Evolutionary conservation across 2,888 invertebrate species (phyloP).

Genomic region (Xanthorhoe designata): DNA sequence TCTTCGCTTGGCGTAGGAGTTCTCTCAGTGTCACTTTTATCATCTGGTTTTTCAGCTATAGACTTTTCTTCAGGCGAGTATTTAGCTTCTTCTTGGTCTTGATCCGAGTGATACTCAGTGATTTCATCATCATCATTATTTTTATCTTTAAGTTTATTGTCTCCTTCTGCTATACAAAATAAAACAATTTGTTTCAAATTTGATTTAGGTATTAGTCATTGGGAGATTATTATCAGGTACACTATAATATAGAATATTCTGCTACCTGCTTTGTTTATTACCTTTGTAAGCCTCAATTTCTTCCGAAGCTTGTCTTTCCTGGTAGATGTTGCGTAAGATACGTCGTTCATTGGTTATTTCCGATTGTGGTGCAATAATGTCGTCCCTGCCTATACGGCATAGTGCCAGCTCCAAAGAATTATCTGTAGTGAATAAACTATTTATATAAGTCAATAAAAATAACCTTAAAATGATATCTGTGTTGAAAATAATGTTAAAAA

Average conservation of each 20-base stretch:
- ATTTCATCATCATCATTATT: slow-evolving; percentile 71
- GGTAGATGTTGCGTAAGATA: slow-evolving; percentile 82
- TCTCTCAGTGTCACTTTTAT: slow-evolving; percentile 87
- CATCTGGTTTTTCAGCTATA: slow-evolving; percentile 72
- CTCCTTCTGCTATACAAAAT: slow-evolving; percentile 72
- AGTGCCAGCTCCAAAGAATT: slow-evolving; percentile 93
- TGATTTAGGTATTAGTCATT: neutral
- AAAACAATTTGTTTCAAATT: neutral
- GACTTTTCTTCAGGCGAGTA: slow-evolving; percentile 93
- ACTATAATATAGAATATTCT: neutral
- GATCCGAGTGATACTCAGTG: slow-evolving; percentile 71
- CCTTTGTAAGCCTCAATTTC: slow-evolving; percentile 84
- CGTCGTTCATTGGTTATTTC: slow-evolving; percentile 84
- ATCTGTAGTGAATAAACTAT: slow-evolving; percentile 47
- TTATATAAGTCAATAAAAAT: neutral
- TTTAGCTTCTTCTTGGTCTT: slow-evolving; percentile 88
- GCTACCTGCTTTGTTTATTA: slow-evolving; percentile 34
- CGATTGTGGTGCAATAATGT: slow-evolving; percentile 95
- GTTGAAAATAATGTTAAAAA: too few relatives aligned
- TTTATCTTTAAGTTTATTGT: slow-evolving; percentile 80
- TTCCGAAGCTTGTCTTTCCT: slow-evolving; percentile 82
- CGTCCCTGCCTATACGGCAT: slow-evolving; percentile 94
- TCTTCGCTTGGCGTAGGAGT: slow-evolving; percentile 82
- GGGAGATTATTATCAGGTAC: neutral
- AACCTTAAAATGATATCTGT: too few relatives aligned